A percentile compares a stretch with the other conserved stretches of the same genome.
These are phyloP conservation scores for Oscheius sp. DNA, from an alignment of 2,888 invertebrate genomes.

Conservation along the genomic window DNA sequence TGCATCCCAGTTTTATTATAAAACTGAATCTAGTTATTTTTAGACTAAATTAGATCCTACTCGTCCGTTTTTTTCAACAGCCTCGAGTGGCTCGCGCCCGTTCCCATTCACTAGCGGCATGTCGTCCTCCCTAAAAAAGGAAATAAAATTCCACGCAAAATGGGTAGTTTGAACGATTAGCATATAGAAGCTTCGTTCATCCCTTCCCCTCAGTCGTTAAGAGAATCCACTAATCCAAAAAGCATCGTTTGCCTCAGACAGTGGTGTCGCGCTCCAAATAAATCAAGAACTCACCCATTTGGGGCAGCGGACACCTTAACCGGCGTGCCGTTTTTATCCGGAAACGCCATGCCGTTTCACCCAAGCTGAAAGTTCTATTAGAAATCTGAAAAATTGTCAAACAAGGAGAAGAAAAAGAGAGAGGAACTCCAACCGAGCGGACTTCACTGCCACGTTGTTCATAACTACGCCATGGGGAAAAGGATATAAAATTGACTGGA, in stretches of 20 bases:
- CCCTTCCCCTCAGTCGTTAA: background rate
- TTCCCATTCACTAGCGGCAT: background rate
- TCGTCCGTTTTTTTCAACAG: background rate
- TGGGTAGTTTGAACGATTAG: background rate
- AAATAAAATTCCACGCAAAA: background rate
- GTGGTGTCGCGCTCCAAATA: background rate
- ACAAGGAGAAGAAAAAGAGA: too few species aligned
- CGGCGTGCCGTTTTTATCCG: background rate
- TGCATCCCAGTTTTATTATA: slow-evolving; percentile 52
- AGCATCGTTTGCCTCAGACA: background rate
- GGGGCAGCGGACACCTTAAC: slow-evolving; percentile 9
- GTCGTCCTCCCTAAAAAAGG: slow-evolving; percentile 12
- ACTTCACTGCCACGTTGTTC: too few species aligned
- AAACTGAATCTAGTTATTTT: too few species aligned
- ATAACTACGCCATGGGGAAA: too few species aligned
- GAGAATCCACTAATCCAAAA: background rate
- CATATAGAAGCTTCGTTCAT: too few species aligned
- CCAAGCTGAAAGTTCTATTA: background rate
- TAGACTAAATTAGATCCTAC: background rate
- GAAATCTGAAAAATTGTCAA: too few species aligned
- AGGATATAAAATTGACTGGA: too few species aligned
- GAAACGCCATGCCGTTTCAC: background rate
- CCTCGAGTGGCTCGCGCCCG: background rate
- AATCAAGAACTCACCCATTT: slow-evolving; percentile 1
- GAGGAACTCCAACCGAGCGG: too few species aligned